Conservation (phyloP, 2,888 invertebrate genomes). For the Stenurella melanura region DNA sequence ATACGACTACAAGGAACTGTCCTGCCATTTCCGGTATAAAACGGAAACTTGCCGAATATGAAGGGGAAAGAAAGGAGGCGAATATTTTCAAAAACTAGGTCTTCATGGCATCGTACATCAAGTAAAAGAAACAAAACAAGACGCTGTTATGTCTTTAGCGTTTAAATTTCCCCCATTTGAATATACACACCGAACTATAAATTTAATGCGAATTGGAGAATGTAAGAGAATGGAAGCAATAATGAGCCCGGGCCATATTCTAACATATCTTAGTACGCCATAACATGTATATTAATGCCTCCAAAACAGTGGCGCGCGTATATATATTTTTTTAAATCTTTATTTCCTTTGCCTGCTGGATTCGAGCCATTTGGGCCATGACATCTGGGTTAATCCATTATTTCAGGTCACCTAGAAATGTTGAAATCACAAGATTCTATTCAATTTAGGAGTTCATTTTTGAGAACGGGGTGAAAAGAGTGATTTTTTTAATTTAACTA, state of each 20-base stretch:
- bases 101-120: neutral
- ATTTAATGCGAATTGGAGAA: conserved; percentile 7
- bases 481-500: no score
- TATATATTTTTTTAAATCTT: no score
- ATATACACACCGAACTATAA: neutral
- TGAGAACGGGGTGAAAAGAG: no score
- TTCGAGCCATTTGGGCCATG: no score
- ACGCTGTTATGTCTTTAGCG: neutral
- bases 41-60: neutral
- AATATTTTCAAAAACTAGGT: neutral
- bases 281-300: neutral
- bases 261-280: conserved; percentile 4
- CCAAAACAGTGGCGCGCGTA: neutral
- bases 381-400: no score
- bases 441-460: no score
- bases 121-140: neutral
- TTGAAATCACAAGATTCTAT: no score
- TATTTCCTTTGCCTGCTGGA: no score
- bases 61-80: neutral
- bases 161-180: neutral
- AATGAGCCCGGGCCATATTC: conserved; percentile 2
- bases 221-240: neutral
- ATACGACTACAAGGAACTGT: neutral
- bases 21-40: neutral
- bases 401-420: no score